These are phyloP conservation scores for Agapostemon virescens DNA, from an alignment of 2,888 invertebrate species.

Conservation along the genomic window DNA sequence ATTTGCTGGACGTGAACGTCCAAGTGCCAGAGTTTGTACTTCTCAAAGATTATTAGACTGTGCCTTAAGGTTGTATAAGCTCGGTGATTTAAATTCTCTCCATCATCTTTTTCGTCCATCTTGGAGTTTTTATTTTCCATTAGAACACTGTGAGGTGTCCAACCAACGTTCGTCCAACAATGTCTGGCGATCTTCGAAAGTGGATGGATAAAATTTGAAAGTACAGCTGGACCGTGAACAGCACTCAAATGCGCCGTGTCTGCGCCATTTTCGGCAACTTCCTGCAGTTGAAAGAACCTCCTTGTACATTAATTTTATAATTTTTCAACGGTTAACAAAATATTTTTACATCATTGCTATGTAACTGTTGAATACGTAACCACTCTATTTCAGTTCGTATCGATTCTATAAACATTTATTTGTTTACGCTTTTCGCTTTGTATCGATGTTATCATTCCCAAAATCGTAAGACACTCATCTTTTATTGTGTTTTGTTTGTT, in stretches of 20 bases:
- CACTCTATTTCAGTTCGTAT: too few species aligned
- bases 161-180: constrained; percentile 81
- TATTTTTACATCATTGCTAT: not conserved
- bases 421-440: too few species aligned
- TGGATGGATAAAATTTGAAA: constrained; percentile 53
- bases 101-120: not conserved
- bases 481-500: too few species aligned
- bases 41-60: constrained; percentile 83
- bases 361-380: too few species aligned
- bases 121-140: not conserved
- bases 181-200: constrained; percentile 70
- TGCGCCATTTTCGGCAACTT: constrained; percentile 94
- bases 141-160: constrained; percentile 74
- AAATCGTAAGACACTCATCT: too few species aligned
- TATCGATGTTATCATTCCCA: too few species aligned
- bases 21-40: constrained; percentile 82
- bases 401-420: too few species aligned
- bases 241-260: constrained; percentile 90
- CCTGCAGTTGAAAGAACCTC: constrained; percentile 81
- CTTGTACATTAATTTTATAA: not conserved
- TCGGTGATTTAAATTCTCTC: constrained; percentile 81
- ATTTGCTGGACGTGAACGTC: constrained; percentile 85
- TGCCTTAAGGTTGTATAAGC: constrained; percentile 86
- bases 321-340: not conserved
- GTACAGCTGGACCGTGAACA: constrained; percentile 85